These are phyloP conservation scores for Neopipo cinnamomea DNA, from an alignment of 2,113 vertebrate species.

Conservation along the genomic window DNA sequence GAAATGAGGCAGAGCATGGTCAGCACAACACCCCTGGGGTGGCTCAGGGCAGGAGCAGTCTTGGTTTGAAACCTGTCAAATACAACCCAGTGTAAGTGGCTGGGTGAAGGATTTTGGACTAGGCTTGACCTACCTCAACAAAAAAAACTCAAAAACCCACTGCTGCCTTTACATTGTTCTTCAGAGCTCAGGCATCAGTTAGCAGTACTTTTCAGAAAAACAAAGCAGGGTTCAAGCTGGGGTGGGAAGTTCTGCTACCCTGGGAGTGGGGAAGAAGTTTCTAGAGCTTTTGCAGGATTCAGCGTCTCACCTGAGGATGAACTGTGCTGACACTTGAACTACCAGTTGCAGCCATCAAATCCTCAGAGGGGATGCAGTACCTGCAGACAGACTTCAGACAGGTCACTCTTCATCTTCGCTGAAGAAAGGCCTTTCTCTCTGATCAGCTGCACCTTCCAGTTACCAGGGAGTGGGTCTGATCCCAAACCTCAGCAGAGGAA, in stretches of 20 bases:
- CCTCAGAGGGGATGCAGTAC: not conserved
- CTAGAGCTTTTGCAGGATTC: not conserved
- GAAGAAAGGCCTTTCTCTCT: not conserved
- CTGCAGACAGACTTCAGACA: not conserved
- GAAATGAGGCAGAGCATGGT: not conserved
- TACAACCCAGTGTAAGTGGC: rapidly evolving
- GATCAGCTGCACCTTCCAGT: not conserved
- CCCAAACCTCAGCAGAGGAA: not conserved
- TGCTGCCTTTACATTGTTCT: not conserved
- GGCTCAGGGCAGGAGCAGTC: not conserved
- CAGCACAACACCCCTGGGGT: not conserved
- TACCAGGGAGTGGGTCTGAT: not conserved
- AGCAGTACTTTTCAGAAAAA: not conserved
- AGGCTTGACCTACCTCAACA: not conserved
- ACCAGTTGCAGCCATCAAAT: not conserved
- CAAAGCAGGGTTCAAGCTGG: not conserved
- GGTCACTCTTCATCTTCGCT: not conserved
- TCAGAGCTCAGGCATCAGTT: not conserved
- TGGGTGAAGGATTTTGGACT: not conserved
- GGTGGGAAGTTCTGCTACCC: not conserved
- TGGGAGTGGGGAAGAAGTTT: not conserved
- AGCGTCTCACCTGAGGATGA: not conserved
- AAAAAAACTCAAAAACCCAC: not conserved
- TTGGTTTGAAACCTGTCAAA: not conserved
- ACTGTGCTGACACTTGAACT: not conserved